Conservation (phyloP, 2,113 vertebrate species). For the Chionodraco myersi region DNA sequence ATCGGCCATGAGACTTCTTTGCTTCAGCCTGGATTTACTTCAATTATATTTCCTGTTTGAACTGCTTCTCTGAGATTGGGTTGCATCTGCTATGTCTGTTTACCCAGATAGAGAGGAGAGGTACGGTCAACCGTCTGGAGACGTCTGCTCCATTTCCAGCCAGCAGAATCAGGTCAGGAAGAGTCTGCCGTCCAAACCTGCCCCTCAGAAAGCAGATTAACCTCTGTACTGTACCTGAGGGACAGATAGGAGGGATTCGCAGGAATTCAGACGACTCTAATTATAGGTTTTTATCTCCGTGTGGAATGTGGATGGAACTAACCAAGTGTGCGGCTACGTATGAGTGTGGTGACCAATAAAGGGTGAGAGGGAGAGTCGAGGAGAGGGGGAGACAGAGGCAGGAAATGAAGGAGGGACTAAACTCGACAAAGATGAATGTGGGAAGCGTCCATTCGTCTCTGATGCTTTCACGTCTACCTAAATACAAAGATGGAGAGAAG, state of each 20-base stretch:
- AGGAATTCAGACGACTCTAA: constrained; percentile 31
- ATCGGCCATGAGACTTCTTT: background rate
- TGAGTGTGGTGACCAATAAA: constrained; percentile 13
- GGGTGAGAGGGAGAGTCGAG: background rate
- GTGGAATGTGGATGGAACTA: constrained; percentile 31
- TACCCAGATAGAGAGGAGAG: constrained; percentile 28
- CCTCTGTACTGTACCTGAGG: constrained; percentile 37
- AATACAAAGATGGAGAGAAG: constrained; percentile 11
- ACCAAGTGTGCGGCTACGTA: constrained; percentile 8
- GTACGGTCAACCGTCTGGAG: constrained; percentile 45
- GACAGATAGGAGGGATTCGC: constrained; percentile 31
- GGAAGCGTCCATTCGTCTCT: constrained; percentile 26
- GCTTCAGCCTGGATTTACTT: constrained; percentile 22
- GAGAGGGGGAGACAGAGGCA: constrained; percentile 7
- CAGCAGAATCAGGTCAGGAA: constrained; percentile 69
- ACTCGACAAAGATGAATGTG: constrained; percentile 53
- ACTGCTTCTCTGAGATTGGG: constrained; percentile 5
- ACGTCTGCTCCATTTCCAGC: constrained; percentile 62
- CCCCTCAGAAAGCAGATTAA: constrained; percentile 17
- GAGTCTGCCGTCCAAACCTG: constrained; percentile 31
- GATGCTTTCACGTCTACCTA: constrained; percentile 14
- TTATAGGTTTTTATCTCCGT: constrained; percentile 34
- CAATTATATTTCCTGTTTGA: constrained; percentile 29
- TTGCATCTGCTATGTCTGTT: constrained; percentile 46
- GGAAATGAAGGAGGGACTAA: constrained; percentile 48